Evolutionary conservation across 2,888 invertebrate species (phyloP), one percentile per base, ranked within the genome.

Genomic region (Drosophila niveifrons): DNA sequence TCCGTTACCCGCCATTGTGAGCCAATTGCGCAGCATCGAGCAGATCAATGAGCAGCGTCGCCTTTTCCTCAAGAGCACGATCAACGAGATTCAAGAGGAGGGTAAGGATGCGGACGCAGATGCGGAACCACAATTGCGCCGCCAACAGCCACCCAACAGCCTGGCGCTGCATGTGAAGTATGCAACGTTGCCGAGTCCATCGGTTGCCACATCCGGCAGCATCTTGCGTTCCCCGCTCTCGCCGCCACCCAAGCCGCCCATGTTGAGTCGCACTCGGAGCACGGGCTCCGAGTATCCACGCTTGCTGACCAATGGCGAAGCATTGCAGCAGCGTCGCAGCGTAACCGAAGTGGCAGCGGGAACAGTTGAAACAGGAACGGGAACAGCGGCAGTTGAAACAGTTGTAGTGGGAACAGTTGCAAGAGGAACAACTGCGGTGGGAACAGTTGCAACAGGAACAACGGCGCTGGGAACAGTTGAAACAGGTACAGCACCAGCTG

Each of bases 241-340:
- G 18, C 91, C 91, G 41, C 91, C 91, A 41, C 91, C 91, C 10
- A 91, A 91, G 34, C 91, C 91, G 13, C 91, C 91, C 43, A 90
- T 91, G 91, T 57, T 91, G 56, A 87, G 91, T 65, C 91, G 91
- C 51, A 83, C 90, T 39, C 87, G 90, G 44, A 91, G 90, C 67
- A 82, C 88, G 9, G 90, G 90, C 34, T 74, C 82, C 53, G 89
- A 88, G 3, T 90, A 90, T 57, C 76, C 68, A 29, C 72, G 75
- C n/a, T 59, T 74, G 6, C 53, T 70, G 1, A 36, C 44, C 39
- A 82, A 82, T 46, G 82, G 76, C 1, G 71, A 79, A 4, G 31
- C 51, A 3, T 2, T 11, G 1, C 4, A 39, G 8, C 23, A 66
- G 46, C 81, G 83, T 0, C 72, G 79, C 39, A 80, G 69, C 11